These are phyloP conservation scores for Phania funesta DNA, from an alignment of 2,888 invertebrate genomes.

Conservation along the genomic window DNA sequence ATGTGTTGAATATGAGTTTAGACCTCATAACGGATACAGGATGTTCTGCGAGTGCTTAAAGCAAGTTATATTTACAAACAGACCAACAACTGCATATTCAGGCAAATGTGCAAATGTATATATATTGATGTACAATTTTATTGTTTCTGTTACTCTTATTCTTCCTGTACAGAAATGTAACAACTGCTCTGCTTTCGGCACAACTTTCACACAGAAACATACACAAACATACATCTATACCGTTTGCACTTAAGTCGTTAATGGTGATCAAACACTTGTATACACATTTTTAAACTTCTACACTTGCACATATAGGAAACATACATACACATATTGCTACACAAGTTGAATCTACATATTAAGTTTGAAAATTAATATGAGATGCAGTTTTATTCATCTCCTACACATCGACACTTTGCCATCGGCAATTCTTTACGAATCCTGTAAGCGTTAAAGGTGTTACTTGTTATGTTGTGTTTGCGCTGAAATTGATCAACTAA, in stretches of 20 bases:
- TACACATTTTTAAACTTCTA: not conserved
- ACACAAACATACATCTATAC: not conserved
- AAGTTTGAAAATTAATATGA: not conserved
- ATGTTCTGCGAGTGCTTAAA: conserved; percentile 49
- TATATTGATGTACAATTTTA: conserved; percentile 16
- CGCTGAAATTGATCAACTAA: not conserved
- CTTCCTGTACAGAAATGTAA: conserved; percentile 2
- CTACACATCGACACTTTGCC: conserved; percentile 13
- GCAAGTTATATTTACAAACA: conserved; percentile 39
- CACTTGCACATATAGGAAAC: not conserved
- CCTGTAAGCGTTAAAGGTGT: conserved; percentile 41
- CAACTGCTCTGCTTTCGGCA: conserved; percentile 45
- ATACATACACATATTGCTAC: not conserved
- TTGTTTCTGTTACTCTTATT: conserved; percentile 14
- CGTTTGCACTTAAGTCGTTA: conserved; percentile 72
- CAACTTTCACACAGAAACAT: not conserved
- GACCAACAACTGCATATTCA: not conserved
- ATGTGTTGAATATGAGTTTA: conserved; percentile 45
- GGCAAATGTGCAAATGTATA: not conserved
- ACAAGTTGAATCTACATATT: not conserved
- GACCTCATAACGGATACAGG: conserved; percentile 60
- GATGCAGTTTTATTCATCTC: conserved; percentile 22
- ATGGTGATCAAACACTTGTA: conserved; percentile 72
- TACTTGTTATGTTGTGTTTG: conserved; percentile 33
- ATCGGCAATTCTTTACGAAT: conserved; percentile 42